Percentiles rank a stretch among this genome's conserved stretches.
These are phyloP conservation scores for Rhea pennata DNA, from an alignment of 2,113 vertebrate species.

Conservation along the genomic window DNA sequence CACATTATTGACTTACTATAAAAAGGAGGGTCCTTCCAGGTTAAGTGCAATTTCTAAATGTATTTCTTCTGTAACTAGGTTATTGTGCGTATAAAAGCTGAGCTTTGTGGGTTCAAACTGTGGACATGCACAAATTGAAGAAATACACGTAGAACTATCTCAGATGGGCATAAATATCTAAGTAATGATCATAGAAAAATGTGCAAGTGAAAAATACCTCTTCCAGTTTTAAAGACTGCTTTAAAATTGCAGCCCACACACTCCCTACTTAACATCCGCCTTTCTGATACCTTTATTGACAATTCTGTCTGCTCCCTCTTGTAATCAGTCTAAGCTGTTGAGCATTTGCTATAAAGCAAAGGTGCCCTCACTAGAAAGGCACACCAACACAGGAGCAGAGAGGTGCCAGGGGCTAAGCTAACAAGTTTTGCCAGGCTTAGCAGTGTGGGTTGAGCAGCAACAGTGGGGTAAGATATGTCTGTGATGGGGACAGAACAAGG, in stretches of 20 bases:
- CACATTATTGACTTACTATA: background rate
- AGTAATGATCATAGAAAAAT: background rate
- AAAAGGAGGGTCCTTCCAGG: background rate
- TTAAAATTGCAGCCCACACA: background rate
- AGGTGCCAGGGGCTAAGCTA: too few species aligned
- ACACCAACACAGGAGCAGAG: background rate
- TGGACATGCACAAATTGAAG: background rate
- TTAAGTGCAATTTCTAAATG: background rate
- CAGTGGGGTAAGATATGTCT: background rate
- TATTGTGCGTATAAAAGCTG: background rate
- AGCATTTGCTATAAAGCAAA: background rate
- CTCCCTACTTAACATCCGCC: background rate
- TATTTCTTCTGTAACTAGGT: background rate
- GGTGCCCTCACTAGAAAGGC: background rate
- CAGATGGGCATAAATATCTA: background rate
- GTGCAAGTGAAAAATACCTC: background rate
- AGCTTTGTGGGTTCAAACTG: background rate
- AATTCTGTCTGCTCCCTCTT: background rate
- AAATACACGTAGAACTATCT: background rate
- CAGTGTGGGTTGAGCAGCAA: background rate
- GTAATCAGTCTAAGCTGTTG: background rate
- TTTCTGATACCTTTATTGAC: background rate
- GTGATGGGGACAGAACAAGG: background rate
- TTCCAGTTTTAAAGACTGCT: background rate
- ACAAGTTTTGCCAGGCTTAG: background rate